Evolutionary conservation across 2,888 invertebrate species (phyloP), one percentile per base, ranked within the genome.

Genomic region (Mystacides longicornis): DNA sequence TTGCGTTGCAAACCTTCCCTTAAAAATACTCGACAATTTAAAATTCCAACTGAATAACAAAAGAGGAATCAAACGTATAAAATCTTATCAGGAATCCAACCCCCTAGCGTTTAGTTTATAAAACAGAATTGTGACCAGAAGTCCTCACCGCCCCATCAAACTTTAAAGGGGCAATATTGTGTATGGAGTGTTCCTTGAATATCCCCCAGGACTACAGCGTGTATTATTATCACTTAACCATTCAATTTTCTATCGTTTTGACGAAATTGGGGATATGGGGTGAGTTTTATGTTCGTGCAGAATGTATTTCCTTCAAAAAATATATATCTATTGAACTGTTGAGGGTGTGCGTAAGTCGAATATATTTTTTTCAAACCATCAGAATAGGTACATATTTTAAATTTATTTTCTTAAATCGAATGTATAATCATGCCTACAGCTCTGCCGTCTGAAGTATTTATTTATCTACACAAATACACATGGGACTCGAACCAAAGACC

Each of bases 61-160:
- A 37, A 37, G 16, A 27, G 27, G 11, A 37, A 37, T 37, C 37
- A n/a, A n/a, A 37, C n/a, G n/a, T 37, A 14, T 37, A 37, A 37
- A 37, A 37, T 37, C 37, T 16, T n/a, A 37, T 37, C 51, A 46
- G 37, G 23, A 52, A n/a, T 37, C 16, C 14, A 23, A 59, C 54
- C 57, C 60, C 60, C 60, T 52, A 31, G 51, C 52, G 60, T 58
- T 60, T 60, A 60, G 60, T 60, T 56, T 60, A 58, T 58, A 58
- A 58, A 60, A 60, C 49, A 60, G 58, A 47, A 57, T 58, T 57
- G 58, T 52, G 57, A 48, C 52, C 55, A 51, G 51, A 51, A 53
- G 51, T 27, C 55, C 51, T 55, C 49, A 14, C 14, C 14, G 37
- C 37, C 37, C 37, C 37, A 37, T 37, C 37, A 37, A 37, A 37